These are phyloP conservation scores for Catocala fraxini DNA, from an alignment of 2,888 invertebrate species.

Conservation along the genomic window DNA sequence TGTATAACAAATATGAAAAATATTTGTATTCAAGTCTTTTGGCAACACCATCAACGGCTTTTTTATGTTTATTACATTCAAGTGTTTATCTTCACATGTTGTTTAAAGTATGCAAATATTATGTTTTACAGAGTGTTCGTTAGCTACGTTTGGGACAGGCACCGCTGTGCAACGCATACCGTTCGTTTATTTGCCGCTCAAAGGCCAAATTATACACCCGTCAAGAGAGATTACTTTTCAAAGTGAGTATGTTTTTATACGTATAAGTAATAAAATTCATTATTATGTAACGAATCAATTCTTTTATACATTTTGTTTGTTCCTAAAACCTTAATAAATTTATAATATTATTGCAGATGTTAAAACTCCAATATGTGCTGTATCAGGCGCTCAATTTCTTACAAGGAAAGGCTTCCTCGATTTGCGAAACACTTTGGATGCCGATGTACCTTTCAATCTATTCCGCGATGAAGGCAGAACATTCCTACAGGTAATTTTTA, in stretches of 20 bases:
- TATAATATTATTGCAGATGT: slow-evolving; percentile 86
- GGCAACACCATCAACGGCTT: neutral
- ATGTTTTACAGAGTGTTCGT: slow-evolving; percentile 90
- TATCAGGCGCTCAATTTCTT: slow-evolving; percentile 94
- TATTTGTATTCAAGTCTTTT: slow-evolving; percentile 24
- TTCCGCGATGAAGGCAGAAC: slow-evolving; percentile 94
- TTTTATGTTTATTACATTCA: slow-evolving; percentile 13
- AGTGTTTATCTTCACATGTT: slow-evolving; percentile 19
- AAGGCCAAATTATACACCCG: slow-evolving; percentile 96
- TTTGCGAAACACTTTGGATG: slow-evolving; percentile 91
- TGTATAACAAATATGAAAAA: slow-evolving; percentile 22
- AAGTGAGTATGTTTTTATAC: slow-evolving; percentile 79
- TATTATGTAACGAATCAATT: too few relatives aligned
- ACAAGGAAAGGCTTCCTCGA: slow-evolving; percentile 93
- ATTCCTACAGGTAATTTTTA: slow-evolving; percentile 90
- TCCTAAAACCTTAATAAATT: slow-evolving; percentile 2
- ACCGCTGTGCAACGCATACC: slow-evolving; percentile 92
- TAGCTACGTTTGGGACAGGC: slow-evolving; percentile 93
- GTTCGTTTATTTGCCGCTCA: slow-evolving; percentile 94
- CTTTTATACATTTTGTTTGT: slow-evolving; percentile 2
- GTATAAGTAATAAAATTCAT: too few relatives aligned
- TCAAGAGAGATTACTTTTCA: slow-evolving; percentile 94
- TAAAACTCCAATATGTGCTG: slow-evolving; percentile 93
- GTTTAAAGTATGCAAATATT: slow-evolving; percentile 20
- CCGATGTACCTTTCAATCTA: slow-evolving; percentile 93